These are phyloP conservation scores for Callaeas wilsoni DNA, from an alignment of 2,113 vertebrate species.

Conservation along the genomic window DNA sequence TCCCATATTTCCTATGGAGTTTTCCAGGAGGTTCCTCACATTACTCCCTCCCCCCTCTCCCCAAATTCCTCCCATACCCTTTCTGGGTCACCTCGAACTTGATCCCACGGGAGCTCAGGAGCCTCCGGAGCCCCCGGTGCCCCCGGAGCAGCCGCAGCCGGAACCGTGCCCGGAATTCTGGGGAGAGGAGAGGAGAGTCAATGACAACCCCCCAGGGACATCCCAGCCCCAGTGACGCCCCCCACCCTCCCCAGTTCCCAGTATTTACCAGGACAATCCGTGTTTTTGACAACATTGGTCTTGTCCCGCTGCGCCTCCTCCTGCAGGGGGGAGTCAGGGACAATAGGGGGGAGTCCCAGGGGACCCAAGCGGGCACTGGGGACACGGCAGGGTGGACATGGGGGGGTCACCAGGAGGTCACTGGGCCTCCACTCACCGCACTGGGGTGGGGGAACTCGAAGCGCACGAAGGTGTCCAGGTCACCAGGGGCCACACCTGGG, in stretches of 20 bases:
- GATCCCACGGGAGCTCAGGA: slow-evolving; percentile 86
- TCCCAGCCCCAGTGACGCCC: background rate
- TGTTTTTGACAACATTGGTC: slow-evolving; percentile 80
- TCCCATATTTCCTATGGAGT: fast-evolving
- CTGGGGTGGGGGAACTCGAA: slow-evolving; percentile 92
- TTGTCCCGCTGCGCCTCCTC: slow-evolving; percentile 91
- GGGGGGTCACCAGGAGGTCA: background rate
- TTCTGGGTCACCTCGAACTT: slow-evolving; percentile 72
- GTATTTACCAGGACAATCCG: slow-evolving; percentile 77
- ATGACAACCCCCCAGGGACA: background rate
- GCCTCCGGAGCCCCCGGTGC: slow-evolving; percentile 82
- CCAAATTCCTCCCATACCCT: background rate
- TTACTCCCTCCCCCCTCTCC: too few species aligned
- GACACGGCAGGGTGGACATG: background rate
- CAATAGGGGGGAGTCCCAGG: background rate
- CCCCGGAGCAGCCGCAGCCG: slow-evolving; percentile 82
- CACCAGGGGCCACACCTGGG: slow-evolving; percentile 77
- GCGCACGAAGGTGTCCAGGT: slow-evolving; percentile 87
- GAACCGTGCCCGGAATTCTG: slow-evolving; percentile 87
- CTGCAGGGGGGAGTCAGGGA: slow-evolving; percentile 20
- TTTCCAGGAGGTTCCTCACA: fast-evolving
- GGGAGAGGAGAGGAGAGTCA: background rate
- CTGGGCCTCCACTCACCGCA: slow-evolving; percentile 60
- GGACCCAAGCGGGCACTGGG: background rate
- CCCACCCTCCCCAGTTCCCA: fast-evolving